Base-by-base conservation (phyloP, 2,888 invertebrate genomes). In the Xanthorhoe spadicearia region DNA sequence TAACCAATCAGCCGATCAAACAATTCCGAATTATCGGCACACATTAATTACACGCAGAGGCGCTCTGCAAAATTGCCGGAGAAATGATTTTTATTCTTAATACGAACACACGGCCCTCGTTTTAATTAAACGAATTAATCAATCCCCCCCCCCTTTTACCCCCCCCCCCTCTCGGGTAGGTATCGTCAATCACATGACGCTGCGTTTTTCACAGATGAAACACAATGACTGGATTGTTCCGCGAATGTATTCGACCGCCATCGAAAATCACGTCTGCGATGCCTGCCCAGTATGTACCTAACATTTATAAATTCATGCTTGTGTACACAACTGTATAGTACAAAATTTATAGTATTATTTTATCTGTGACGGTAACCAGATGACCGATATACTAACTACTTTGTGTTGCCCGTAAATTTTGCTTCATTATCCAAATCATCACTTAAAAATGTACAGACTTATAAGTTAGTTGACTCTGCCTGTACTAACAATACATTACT, bases 61-160 rank as follows among this genome's bases (percentile, higher is more conserved):
- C 28, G 54, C 56, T 28, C 50, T 64, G 70, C 56, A 61, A 72
- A 71, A 72, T 64, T 64, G 61, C 58, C 62, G 52, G 64, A 67
- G 61, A 69, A 73, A 73, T 71, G 46, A 74, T 73, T 74, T 77
- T 74, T 73, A 77, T 72, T 76, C 71, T 71, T 74, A 75, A 79
- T 72, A 76, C 70, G 70, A 74, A 65, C 73, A 70, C 70, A 72
- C 70, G 73, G 68, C 58, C 61, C 66, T 64, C 68, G 61, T 58
- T 82, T 83, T 84, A 83, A 84, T 84, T 83, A 84, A 84, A 84
- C 80, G 76, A 78, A 84, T 84, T 83, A 83, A 84, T 84, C 84
- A 83, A 76, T 75, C 72, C 62, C 69, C 66, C 66, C 66, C 62
- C 69, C 66, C 66, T 64, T 48, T 55, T 52, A 53, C 32, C 52